Evolutionary conservation across 2,888 invertebrate species (phyloP), one percentile per base, ranked within the genome.

Genomic region (Idaea straminata): DNA sequence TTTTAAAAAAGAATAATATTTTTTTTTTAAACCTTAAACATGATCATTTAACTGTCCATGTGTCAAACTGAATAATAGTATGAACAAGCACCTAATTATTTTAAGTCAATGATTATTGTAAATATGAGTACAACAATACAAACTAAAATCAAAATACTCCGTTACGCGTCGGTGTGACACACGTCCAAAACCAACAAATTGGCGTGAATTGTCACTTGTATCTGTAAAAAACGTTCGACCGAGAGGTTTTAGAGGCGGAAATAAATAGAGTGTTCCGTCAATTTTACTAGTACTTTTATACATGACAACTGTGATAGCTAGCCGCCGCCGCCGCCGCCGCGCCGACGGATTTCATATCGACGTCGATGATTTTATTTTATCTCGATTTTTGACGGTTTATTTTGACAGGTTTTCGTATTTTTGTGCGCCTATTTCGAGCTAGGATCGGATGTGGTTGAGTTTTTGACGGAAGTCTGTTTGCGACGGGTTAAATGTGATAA

Each of bases 191-290:
- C 69, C 74, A 72, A 79, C 79, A 78, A 82, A 82, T 83, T 77
- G 83, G 81, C 82, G 77, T 79, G 83, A 83, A 84, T 83, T 84
- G 86, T 83, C 83, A 82, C 79, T 82, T 82, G 82, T 84, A 82
- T 82, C 79, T 77, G 76, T 70, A 78, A 75, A 78, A 72, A 72
- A 69, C 62, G 65, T 72, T 74, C 72, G 65, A 69, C 77, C 71
- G 63, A 65, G 76, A 74, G 77, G 76, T 77, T 83, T 81, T 81
- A 79, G 79, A 78, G 78, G 69, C 69, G 70, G 71, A 71, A 78
- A 81, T 83, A 82, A 82, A 87, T 79, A 85, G 82, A 77, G 74
- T 47, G 47, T 47, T 71, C 72, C 72, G 80, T 85, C 84, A 82
- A 82, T 80, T 82, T 79, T 83, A 78, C 15, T 4, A 58, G 61